Evolutionary conservation across 2,797 vertebrate genomes (phyloP).

Genomic region (Psittacula echo): DNA sequence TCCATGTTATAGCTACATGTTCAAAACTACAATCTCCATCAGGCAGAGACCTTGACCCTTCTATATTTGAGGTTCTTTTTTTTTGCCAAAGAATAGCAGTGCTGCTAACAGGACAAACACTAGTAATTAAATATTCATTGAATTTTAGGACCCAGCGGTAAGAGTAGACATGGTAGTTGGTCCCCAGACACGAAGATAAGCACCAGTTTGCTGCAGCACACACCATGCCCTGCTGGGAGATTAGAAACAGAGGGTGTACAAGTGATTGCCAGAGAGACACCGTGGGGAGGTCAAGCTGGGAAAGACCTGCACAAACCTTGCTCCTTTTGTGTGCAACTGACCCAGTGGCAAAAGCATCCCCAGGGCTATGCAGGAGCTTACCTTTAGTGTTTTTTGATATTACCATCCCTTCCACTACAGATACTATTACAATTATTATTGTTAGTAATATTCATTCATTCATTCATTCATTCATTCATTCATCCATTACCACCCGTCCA

Average conservation of each 20-base stretch:
- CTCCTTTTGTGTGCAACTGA: neutral
- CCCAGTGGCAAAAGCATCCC: neutral
- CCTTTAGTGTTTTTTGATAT: neutral
- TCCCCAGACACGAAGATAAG: neutral
- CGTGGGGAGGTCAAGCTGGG: neutral
- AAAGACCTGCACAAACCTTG: neutral
- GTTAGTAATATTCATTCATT: neutral
- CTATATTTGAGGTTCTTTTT: neutral
- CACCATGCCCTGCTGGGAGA: neutral
- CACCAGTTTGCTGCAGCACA: neutral
- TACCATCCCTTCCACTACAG: neutral
- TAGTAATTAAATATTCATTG: neutral
- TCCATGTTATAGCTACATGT: neutral
- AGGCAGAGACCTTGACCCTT: neutral
- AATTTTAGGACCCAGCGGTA: neutral
- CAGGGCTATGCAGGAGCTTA: neutral
- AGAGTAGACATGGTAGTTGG: neutral
- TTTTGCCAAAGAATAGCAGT: neutral
- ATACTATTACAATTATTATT: neutral
- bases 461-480: too few relatives aligned
- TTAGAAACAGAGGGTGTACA: neutral
- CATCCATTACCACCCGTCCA: neutral
- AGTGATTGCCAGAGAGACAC: neutral
- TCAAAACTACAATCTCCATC: neutral
- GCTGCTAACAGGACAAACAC: neutral